phyloP scores from a whole-genome alignment of 2,797 vertebrate genomes.

The Leuciscus waleckii region DNA sequence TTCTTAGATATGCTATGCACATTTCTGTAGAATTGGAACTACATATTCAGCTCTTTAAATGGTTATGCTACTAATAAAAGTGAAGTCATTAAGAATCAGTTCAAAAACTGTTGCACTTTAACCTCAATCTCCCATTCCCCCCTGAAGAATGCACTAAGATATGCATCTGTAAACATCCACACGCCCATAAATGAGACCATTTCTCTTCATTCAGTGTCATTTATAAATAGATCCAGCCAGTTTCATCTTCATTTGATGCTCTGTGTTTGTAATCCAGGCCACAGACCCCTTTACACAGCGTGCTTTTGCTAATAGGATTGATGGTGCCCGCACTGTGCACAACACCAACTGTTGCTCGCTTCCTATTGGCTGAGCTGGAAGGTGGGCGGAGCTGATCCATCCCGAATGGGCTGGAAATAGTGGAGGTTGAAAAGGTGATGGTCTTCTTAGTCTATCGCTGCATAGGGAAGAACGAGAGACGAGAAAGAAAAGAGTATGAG shows the following conservation, averaged over 20 bases:
- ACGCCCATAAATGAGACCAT: not conserved
- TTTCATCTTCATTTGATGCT: slow-evolving; percentile 25
- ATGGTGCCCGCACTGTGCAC: slow-evolving; percentile 64
- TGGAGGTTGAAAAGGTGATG: slow-evolving; percentile 69
- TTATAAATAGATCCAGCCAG: slow-evolving; percentile 6
- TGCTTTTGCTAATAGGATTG: slow-evolving; percentile 73
- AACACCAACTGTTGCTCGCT: slow-evolving; percentile 71
- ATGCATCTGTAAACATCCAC: not conserved
- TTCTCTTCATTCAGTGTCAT: not conserved
- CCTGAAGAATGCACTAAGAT: not conserved
- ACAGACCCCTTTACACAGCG: slow-evolving; percentile 70
- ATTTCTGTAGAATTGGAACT: not conserved
- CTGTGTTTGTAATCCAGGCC: slow-evolving; percentile 70
- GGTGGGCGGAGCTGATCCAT: slow-evolving; percentile 32
- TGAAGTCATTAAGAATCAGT: not conserved
- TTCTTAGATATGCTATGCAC: not conserved
- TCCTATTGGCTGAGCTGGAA: slow-evolving; percentile 63
- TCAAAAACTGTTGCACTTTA: not conserved
- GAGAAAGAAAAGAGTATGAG: slow-evolving; percentile 59
- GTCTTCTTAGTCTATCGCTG: slow-evolving; percentile 66
- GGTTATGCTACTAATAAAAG: not conserved
- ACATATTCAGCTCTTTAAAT: not conserved
- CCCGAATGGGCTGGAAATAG: slow-evolving; percentile 24
- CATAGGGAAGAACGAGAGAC: slow-evolving; percentile 59
- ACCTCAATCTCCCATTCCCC: not conserved